Base-by-base conservation (phyloP, 2,888 invertebrate genomes). In the Galerucella nymphaeae region DNA sequence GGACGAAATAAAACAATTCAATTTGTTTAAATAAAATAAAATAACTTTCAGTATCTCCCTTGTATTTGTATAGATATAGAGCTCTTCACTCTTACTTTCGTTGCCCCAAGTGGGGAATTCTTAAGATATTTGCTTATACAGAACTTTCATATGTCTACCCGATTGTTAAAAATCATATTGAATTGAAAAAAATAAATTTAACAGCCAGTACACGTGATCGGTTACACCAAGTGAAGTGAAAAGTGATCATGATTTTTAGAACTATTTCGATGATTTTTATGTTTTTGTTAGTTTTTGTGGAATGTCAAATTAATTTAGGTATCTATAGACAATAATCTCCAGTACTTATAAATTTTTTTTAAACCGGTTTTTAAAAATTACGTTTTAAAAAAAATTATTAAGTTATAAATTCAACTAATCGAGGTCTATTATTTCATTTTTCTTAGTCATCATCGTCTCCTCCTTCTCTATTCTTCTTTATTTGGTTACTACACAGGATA, bases 281-380 rank as follows among this genome's bases (percentile, higher is more conserved):
- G 53, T 23, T 30, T 58, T 58, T 23, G 14, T 61, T 58, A 53
- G 57, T 63, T 23, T 18, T 72, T 41, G 77, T 75, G 16, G 64
- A 76, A 62, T 76, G 77, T 57, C 80, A 80, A 71, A 72, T 80
- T 9, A 73, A 78, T 71, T 76, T 81, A 67, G 79, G 81, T 81
- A 73, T 23, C 57, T 30, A 30, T 30, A 45, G 14, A 45, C 13
- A 45, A 13, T 45, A 45, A 13, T 45, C 13, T 45, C 4, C 45
- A n/a, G n/a, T n/a, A n/a, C n/a, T n/a, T n/a, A n/a, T n/a, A n/a
- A n/a, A n/a, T n/a, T n/a, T n/a, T n/a, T n/a, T n/a, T n/a, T n/a
- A n/a, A n/a, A n/a, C n/a, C n/a, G n/a, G n/a, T 30, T 30, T 30
- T 30, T 30, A 30, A 30, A 30, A 4, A 30, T 30, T 30, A 30